Evolutionary conservation across 1,140 invertebrate genomes (phyloP), one percentile per base, ranked within the genome.

Genomic region (Chelonus insularis): DNA sequence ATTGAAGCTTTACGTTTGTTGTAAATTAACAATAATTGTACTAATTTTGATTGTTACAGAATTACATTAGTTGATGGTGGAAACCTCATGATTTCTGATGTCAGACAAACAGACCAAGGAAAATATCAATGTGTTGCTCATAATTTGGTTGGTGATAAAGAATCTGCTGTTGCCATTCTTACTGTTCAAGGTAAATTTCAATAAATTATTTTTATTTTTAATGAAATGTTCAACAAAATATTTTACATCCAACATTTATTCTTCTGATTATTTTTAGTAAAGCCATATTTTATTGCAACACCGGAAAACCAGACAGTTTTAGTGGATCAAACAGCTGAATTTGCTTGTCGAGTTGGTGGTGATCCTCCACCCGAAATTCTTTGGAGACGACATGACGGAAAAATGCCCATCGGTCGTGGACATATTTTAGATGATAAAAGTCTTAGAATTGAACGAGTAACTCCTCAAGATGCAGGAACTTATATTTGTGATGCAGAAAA

Each of bases 321-420:
- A 57, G 86, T 89, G 59, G 92, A 92, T 8, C 87, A 92, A 72
- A 87, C 86, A 14, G 91, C 93, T 0, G 88, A 91, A 63, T 94
- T 98, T 73, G 89, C 91, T 45, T 98, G 96, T 74, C 86, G 88
- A 52, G 94, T 94, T 0, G 91, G 91, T 52, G 96, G 95, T 8
- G 93, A 95, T 78, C 95, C 95, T n/a, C 83, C 85, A 20, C 93
- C 94, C 0, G 88, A 92, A 66, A 88, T 96, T 8, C 86, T 95
- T 45, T 96, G 95, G 96, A 86, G 90, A 47, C 89, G 94, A 70
- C 90, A 95, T 74, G 91, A 92, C 64, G 91, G 89, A 9, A 89
- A 91, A 72, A 92, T 94, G 83, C 90, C 91, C 0, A 85, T 88
- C 47, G 88, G 89, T 4, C 83, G 90, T 66, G 89, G 88, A 4